Evolutionary conservation across 2,797 vertebrate genomes (phyloP), one percentile per base, ranked within the genome.

Genomic region (Nyctibius grandis): DNA sequence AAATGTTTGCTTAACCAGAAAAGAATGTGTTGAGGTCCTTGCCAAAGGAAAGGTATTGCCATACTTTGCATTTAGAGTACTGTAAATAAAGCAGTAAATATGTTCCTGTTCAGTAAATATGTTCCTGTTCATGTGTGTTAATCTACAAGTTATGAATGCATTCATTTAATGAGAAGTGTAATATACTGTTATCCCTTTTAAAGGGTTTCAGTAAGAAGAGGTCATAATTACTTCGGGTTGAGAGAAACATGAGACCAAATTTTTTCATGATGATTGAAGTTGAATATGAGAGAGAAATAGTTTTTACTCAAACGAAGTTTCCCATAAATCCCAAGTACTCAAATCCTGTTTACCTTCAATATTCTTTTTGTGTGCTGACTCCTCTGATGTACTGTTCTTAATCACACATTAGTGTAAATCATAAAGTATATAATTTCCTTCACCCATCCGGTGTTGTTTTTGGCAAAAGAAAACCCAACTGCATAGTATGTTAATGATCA

Each of bases 1-100:
- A 97, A 96, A 93, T 91, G 76, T 95, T 97, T 97, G 93, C 96
- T 96, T 97, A 97, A 97, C 85, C 80, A 79, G 89, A 96, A 96
- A 97, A 96, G 95, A 97, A 93, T 97, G 91, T 83, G 79, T 95
- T 88, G 68, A 96, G 79, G 38, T 70, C 93, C 61, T 42, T 96
- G 85, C 94, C 93, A 94, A 78, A 95, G 90, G 85, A 94, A 97
- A 97, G 95, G 64, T 96, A 96, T 92, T 91, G 80, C 93, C 75
- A 53, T 83, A 48, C 81, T 97, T 96, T 88, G 91, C 90, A 94
- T 96, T 77, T 79, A 94, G 81, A 96, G 83, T 61, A 74, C 59
- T 95, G 96, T 96, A 97, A 95, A 96, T 97, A 94, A 95, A 96
- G 91, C 95, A 88, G 83, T 93, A 97, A 93, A 96, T 94, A 89